Evolutionary conservation across 2,888 invertebrate species (phyloP).

Genomic region (Sturmia bella): DNA sequence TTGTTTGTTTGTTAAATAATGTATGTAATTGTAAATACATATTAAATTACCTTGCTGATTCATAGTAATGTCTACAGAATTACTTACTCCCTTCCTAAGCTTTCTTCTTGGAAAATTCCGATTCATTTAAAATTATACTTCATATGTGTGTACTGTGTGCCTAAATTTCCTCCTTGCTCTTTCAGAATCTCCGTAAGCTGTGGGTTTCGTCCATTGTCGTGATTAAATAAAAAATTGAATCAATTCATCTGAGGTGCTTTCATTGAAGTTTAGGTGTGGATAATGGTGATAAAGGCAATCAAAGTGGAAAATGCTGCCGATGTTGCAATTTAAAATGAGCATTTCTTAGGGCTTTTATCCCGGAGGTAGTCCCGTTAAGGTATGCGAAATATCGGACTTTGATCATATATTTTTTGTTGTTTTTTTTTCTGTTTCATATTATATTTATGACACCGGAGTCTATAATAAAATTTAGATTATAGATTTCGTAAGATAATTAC

Average conservation of each 20-base stretch:
- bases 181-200: slow-evolving; percentile 45
- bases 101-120: neutral
- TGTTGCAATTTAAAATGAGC: slow-evolving; percentile 18
- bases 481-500: no score
- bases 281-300: slow-evolving; percentile 20
- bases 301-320: slow-evolving; percentile 20
- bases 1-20: no score
- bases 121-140: neutral
- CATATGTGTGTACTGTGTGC: neutral
- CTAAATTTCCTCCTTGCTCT: slow-evolving; percentile 42
- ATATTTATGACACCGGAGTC: no score
- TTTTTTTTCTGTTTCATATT: neutral
- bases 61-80: no score
- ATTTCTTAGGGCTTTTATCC: slow-evolving; percentile 24
- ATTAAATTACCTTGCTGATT: no score
- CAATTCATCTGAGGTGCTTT: slow-evolving; percentile 17
- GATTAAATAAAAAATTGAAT: slow-evolving; percentile 17
- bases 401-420: neutral
- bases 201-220: slow-evolving; percentile 27
- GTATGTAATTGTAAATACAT: no score
- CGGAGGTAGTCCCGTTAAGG: slow-evolving; percentile 34
- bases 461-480: no score
- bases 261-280: slow-evolving; percentile 38
- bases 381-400: slow-evolving; percentile 23
- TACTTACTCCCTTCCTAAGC: neutral